Conservation (phyloP, 2,888 invertebrate genomes). For the Hydroisotoma schaefferi region DNA sequence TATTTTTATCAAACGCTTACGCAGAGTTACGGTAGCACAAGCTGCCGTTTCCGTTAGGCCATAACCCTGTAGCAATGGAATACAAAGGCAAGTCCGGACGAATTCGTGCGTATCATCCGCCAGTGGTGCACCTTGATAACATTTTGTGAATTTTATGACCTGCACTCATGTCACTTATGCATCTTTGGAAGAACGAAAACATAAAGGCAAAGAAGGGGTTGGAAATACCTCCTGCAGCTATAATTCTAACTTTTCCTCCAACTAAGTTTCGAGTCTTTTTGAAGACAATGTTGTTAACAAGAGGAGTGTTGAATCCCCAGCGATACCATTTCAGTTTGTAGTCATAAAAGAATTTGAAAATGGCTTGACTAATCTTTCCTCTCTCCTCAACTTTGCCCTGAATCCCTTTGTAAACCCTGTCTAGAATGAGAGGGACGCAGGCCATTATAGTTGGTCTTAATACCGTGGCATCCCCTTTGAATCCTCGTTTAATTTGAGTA, state of each 20-base stretch:
- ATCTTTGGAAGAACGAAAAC: too few species aligned
- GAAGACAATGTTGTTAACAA: conserved; percentile 60
- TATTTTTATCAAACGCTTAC: conserved; percentile 5
- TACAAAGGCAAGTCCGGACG: conserved; percentile 83
- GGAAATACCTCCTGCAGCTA: conserved; percentile 77
- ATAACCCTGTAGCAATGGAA: conserved; percentile 86
- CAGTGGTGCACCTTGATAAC: conserved; percentile 70
- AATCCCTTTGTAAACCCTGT: conserved; percentile 93
- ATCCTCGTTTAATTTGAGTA: conserved; percentile 91
- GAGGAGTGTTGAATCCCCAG: conserved; percentile 74
- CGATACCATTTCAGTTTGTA: conserved; percentile 84
- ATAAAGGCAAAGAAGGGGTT: too few species aligned
- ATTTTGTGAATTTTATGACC: not conserved
- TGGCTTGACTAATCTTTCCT: conserved; percentile 69
- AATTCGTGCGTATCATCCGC: conserved; percentile 92
- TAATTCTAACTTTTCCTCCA: conserved; percentile 81
- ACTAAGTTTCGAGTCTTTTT: conserved; percentile 66
- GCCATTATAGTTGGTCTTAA: conserved; percentile 90
- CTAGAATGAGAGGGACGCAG: conserved; percentile 91
- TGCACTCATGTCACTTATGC: too few species aligned
- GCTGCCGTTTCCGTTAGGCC: conserved; percentile 96
- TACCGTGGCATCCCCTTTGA: conserved; percentile 87
- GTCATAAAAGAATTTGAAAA: conserved; percentile 89
- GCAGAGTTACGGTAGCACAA: conserved; percentile 60
- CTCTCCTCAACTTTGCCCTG: conserved; percentile 86